Conservation (phyloP, 1,140 invertebrate genomes). For the Calephelis virginiensis region DNA sequence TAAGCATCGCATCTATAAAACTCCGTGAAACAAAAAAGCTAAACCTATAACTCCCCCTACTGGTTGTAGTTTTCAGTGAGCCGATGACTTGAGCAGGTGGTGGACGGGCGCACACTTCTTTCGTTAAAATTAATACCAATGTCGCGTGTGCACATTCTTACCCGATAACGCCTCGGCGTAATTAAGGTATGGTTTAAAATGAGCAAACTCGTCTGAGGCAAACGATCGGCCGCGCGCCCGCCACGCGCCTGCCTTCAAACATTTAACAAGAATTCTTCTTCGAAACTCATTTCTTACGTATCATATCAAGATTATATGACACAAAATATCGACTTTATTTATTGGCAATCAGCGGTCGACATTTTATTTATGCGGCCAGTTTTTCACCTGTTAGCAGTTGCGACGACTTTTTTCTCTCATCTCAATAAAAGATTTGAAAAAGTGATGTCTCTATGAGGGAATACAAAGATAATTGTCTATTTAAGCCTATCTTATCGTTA, state of each 20-base stretch:
- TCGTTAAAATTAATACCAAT: slow-evolving; percentile 78
- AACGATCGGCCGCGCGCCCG: slow-evolving; percentile 47
- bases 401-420: slow-evolving; percentile 32
- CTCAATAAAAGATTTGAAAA: slow-evolving; percentile 29
- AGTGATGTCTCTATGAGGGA: slow-evolving; percentile 36
- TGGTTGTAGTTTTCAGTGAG: slow-evolving; percentile 52
- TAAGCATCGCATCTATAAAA: neutral
- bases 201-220: slow-evolving; percentile 49
- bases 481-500: slow-evolving; percentile 63
- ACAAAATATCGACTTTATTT: slow-evolving; percentile 66
- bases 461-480: slow-evolving; percentile 72
- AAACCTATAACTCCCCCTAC: slow-evolving; percentile 28
- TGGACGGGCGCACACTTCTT: slow-evolving; percentile 70
- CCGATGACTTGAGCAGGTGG: slow-evolving; percentile 68
- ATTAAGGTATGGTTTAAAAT: slow-evolving; percentile 71
- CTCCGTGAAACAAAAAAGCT: slow-evolving; percentile 11
- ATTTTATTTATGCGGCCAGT: slow-evolving; percentile 54
- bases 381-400: slow-evolving; percentile 42
- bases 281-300: slow-evolving; percentile 58
- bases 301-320: slow-evolving; percentile 69
- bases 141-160: slow-evolving; percentile 77
- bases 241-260: slow-evolving; percentile 62
- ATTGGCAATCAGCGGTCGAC: slow-evolving; percentile 63
- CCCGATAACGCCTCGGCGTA: slow-evolving; percentile 73
- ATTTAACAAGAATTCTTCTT: slow-evolving; percentile 57